A percentile compares a stretch with the other conserved stretches of the same genome.
Conservation (phyloP, 1,140 invertebrate genomes). For the Bombus breviceps region DNA sequence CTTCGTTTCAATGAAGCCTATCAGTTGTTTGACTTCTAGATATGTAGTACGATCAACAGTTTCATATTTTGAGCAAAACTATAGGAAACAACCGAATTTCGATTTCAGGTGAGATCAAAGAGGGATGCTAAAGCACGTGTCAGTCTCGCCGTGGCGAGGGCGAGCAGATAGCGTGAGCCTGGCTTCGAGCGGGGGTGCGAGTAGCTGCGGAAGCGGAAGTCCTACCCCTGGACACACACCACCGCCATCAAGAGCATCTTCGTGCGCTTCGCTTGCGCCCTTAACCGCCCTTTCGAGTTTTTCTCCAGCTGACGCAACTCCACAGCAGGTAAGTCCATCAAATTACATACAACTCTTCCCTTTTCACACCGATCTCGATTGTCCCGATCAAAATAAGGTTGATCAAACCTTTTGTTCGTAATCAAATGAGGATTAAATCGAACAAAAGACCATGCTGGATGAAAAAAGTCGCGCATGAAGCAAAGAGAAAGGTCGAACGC, state of each 20-base stretch:
- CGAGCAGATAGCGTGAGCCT: conserved; percentile 92
- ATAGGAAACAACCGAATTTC: neutral
- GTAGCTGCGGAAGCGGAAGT: conserved; percentile 83
- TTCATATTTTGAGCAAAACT: neutral
- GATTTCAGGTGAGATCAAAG: conserved; percentile 56
- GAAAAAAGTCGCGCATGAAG: neutral
- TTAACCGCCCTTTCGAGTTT: conserved; percentile 79
- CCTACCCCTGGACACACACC: conserved; percentile 80
- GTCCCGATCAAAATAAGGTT: neutral
- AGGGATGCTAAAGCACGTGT: conserved; percentile 94
- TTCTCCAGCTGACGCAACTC: conserved; percentile 74
- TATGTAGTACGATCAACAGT: neutral
- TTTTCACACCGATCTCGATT: neutral
- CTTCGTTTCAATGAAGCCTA: no score
- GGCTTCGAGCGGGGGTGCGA: conserved; percentile 88
- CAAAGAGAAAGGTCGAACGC: conserved; percentile 25
- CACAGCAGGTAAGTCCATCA: conserved; percentile 75
- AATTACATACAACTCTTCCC: neutral
- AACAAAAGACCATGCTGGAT: neutral
- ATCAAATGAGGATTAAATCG: neutral
- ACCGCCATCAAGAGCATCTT: conserved; percentile 80
- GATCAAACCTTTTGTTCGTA: neutral
- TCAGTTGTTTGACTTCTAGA: no score
- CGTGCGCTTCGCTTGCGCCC: conserved; percentile 79
- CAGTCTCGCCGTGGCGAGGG: conserved; percentile 91